A percentile compares a stretch with the other conserved stretches of the same genome.
These are phyloP conservation scores for Latheticus oryzae DNA, from an alignment of 2,888 invertebrate genomes.

Conservation along the genomic window DNA sequence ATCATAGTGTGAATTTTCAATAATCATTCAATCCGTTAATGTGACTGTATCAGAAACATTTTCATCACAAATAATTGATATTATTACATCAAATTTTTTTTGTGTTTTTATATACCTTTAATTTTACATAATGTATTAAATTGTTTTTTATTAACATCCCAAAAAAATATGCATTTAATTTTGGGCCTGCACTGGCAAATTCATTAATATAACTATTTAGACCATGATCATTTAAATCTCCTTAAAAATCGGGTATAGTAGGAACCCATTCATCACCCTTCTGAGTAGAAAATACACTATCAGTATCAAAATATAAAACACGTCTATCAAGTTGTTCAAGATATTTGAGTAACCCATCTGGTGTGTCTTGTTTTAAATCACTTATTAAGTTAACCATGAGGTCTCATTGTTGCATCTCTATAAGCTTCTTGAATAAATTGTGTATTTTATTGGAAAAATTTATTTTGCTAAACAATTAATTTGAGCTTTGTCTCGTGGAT, in stretches of 20 bases:
- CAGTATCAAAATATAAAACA: slow-evolving; percentile 61
- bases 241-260: slow-evolving; percentile 53
- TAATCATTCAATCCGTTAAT: neutral
- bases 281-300: slow-evolving; percentile 53
- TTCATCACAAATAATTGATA: slow-evolving; percentile 15
- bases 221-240: slow-evolving; percentile 56
- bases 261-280: slow-evolving; percentile 44
- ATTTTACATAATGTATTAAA: slow-evolving; percentile 41
- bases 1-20: no score
- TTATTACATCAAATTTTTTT: slow-evolving; percentile 34
- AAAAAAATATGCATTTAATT: slow-evolving; percentile 56
- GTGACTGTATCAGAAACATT: neutral
- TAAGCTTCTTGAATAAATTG: slow-evolving; percentile 45
- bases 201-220: slow-evolving; percentile 44
- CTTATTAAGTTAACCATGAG: slow-evolving; percentile 46
- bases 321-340: slow-evolving; percentile 52
- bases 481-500: slow-evolving; percentile 45
- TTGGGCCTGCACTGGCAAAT: slow-evolving; percentile 58
- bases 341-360: slow-evolving; percentile 42
- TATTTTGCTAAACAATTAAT: slow-evolving; percentile 44
- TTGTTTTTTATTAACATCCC: slow-evolving; percentile 15
- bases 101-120: slow-evolving; percentile 40
- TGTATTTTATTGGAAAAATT: slow-evolving; percentile 43
- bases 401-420: slow-evolving; percentile 40
- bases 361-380: slow-evolving; percentile 46